These are phyloP conservation scores for Caenorhabditis afra DNA, from an alignment of 2,888 invertebrate genomes.

Conservation along the genomic window DNA sequence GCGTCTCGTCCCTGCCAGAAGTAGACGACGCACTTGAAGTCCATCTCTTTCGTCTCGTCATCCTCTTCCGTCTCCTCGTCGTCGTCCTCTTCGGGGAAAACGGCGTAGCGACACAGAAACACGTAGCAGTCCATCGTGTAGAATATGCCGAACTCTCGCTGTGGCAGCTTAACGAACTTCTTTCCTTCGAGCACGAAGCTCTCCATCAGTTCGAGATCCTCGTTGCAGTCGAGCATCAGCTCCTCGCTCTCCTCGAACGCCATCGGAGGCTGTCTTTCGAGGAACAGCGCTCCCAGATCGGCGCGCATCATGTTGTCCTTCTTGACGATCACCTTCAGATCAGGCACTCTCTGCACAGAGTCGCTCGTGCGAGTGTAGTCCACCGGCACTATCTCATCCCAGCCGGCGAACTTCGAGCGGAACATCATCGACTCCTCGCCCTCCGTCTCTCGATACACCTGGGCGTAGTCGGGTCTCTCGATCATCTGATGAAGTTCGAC, in stretches of 20 bases:
- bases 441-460: slow-evolving; percentile 83
- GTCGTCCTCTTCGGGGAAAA: slow-evolving; percentile 81
- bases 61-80: slow-evolving; percentile 58
- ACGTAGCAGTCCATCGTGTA: slow-evolving; percentile 97
- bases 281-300: slow-evolving; percentile 95
- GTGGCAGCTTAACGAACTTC: slow-evolving; percentile 96
- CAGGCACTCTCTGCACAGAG: slow-evolving; percentile 96
- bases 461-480: slow-evolving; percentile 88
- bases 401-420: slow-evolving; percentile 95
- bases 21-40: slow-evolving; percentile 96
- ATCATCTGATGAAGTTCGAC: slow-evolving; percentile 94
- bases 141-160: slow-evolving; percentile 92
- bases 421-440: slow-evolving; percentile 86
- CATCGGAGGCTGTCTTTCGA: slow-evolving; percentile 93
- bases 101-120: slow-evolving; percentile 95
- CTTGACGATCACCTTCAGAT: slow-evolving; percentile 86
- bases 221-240: slow-evolving; percentile 90
- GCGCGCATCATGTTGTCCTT: slow-evolving; percentile 85
- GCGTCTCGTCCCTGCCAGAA: slow-evolving; percentile 99
- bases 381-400: slow-evolving; percentile 99
- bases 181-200: slow-evolving; percentile 95
- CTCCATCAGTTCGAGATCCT: slow-evolving; percentile 97
- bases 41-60: slow-evolving; percentile 82
- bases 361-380: slow-evolving; percentile 98
- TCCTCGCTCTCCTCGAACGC: slow-evolving; percentile 76